phyloP scores from a whole-genome alignment of 2,888 invertebrate species.

The Candidula unifasciata region DNA sequence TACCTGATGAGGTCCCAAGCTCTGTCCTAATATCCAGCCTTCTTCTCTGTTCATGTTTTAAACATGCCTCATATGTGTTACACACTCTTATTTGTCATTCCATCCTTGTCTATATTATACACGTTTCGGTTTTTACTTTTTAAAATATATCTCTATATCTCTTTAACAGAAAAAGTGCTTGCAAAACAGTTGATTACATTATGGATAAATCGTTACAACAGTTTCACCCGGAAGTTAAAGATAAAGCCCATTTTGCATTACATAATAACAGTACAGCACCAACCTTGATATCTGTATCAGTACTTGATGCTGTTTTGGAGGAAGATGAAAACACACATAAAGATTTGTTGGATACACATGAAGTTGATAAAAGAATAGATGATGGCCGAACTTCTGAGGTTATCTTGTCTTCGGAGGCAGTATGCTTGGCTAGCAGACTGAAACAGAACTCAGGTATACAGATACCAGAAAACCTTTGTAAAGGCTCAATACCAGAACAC shows the following conservation, averaged over 20 bases:
- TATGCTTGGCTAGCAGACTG: background rate
- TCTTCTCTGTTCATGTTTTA: too few relatives aligned
- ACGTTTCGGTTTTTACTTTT: too few relatives aligned
- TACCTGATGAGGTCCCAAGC: too few relatives aligned
- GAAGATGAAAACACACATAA: slow-evolving; percentile 29
- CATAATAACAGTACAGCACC: slow-evolving; percentile 26
- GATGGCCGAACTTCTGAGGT: background rate
- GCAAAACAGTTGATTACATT: background rate
- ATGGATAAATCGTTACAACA: background rate
- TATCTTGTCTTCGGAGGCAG: background rate
- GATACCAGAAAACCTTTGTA: background rate
- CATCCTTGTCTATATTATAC: too few relatives aligned
- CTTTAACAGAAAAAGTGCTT: background rate
- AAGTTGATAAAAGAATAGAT: background rate
- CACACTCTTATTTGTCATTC: too few relatives aligned
- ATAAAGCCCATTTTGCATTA: background rate
- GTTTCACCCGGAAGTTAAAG: background rate
- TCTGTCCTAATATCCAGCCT: too few relatives aligned
- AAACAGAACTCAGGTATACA: background rate
- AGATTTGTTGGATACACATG: background rate
- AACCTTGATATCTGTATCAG: background rate
- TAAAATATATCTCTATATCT: too few relatives aligned
- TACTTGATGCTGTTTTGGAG: slow-evolving; percentile 37
- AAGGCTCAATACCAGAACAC: background rate
- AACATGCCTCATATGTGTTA: too few relatives aligned